A percentile compares a stretch with the other conserved stretches of the same genome.
Conservation (phyloP, 2,888 invertebrate genomes). For the Rhagophthalmus giganteus region DNA sequence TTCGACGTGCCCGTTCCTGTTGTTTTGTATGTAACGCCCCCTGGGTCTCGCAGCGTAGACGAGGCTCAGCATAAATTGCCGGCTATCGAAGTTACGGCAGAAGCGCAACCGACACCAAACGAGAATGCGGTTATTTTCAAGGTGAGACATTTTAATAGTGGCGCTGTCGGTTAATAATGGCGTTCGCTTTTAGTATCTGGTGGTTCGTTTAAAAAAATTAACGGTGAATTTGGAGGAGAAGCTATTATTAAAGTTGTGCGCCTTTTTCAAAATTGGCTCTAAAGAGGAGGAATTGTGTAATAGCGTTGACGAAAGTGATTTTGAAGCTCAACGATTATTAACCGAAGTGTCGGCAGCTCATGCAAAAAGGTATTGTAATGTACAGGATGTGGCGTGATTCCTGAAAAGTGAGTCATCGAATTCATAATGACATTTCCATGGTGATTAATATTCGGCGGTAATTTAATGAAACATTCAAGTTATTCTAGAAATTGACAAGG, state of each 20-base stretch:
- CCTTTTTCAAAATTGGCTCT: conserved; percentile 62
- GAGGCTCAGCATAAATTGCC: conserved; percentile 62
- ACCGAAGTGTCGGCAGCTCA: conserved; percentile 79
- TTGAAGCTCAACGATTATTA: conserved; percentile 77
- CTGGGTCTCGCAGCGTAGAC: conserved; percentile 56
- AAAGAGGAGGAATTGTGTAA: conserved; percentile 61
- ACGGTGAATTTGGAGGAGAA: conserved; percentile 88
- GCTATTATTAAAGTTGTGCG: conserved; percentile 72
- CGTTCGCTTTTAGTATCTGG: conserved; percentile 64
- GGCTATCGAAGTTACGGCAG: conserved; percentile 78
- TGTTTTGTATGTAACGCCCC: conserved; percentile 71
- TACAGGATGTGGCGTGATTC: no score
- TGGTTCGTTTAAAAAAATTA: conserved; percentile 79
- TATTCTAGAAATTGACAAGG: no score
- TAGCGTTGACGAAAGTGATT: conserved; percentile 71
- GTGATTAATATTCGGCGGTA: no score
- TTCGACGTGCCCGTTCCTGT: conserved; percentile 84
- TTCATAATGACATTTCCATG: no score
- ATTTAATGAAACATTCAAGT: no score
- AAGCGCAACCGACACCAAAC: conserved; percentile 71
- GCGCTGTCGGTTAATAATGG: no score
- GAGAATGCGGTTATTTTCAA: conserved; percentile 83
- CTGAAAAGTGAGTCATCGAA: no score
- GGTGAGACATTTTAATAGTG: no score
- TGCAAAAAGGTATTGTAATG: conserved; percentile 80